These are phyloP conservation scores for Panthera uncia DNA, from an alignment of 2,113 vertebrate genomes.

Conservation along the genomic window DNA sequence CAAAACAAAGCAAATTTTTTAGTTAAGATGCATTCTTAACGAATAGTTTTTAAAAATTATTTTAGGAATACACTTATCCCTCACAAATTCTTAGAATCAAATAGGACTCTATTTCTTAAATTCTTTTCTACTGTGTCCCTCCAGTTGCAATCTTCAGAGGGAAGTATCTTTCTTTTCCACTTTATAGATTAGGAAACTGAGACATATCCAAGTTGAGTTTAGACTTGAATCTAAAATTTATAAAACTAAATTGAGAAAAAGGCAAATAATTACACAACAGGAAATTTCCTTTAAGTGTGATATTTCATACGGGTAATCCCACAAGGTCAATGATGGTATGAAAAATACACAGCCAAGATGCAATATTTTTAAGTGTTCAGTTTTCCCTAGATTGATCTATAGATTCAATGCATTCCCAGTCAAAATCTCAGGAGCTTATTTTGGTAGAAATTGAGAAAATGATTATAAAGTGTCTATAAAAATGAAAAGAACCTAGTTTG, in stretches of 20 bases:
- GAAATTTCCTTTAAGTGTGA: neutral
- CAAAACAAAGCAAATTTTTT: neutral
- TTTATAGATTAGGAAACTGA: neutral
- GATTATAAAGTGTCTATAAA: neutral
- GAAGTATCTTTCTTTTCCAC: neutral
- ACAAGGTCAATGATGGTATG: neutral
- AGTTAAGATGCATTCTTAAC: neutral
- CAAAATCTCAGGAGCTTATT: neutral
- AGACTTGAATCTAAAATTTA: neutral
- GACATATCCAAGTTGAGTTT: neutral
- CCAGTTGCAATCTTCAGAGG: neutral
- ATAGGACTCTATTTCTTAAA: neutral
- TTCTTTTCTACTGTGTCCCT: neutral
- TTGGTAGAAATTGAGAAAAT: neutral
- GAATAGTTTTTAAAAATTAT: conserved; percentile 18
- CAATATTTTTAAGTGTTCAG: neutral
- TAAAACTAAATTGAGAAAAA: neutral
- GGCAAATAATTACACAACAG: neutral
- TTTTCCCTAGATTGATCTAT: neutral
- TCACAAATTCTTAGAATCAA: neutral
- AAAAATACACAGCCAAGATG: neutral
- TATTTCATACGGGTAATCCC: neutral
- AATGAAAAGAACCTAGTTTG: neutral
- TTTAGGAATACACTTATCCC: neutral
- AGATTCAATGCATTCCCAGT: neutral